Evolutionary conservation across 2,113 vertebrate genomes (phyloP).

Genomic region (Triplophysa siluroides): DNA sequence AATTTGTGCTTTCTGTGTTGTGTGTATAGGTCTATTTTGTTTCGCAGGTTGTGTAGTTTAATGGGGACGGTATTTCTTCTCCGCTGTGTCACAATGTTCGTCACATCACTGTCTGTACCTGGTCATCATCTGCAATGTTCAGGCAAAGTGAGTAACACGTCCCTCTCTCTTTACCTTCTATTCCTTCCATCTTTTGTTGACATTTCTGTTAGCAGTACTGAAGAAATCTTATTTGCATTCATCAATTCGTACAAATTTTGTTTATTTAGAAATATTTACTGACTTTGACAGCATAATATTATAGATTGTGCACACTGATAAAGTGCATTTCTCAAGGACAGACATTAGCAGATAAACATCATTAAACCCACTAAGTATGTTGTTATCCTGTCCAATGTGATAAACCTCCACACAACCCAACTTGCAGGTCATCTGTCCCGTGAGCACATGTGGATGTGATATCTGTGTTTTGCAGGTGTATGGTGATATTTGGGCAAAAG

Average conservation of each 20-base stretch:
- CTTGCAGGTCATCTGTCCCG: neutral
- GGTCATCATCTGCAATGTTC: conserved; percentile 94
- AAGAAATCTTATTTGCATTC: neutral
- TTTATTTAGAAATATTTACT: neutral
- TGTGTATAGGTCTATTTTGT: conserved; percentile 85
- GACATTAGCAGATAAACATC: neutral
- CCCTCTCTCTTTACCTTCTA: too few relatives aligned
- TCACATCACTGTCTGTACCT: conserved; percentile 95
- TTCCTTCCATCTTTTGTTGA: too few relatives aligned
- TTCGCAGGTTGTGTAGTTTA: conserved; percentile 89
- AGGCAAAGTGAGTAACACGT: conserved; percentile 81
- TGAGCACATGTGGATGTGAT: neutral
- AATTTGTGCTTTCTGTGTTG: neutral
- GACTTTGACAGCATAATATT: neutral
- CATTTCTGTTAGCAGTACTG: neutral
- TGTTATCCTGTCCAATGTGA: neutral
- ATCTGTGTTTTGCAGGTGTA: conserved; percentile 77
- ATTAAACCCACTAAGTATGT: neutral
- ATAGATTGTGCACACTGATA: neutral
- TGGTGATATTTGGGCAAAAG: conserved; percentile 85
- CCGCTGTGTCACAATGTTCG: conserved; percentile 97
- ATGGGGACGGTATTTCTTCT: conserved; percentile 95
- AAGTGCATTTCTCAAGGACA: neutral
- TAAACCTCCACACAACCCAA: neutral
- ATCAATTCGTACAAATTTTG: neutral